Conservation (phyloP, 2,797 vertebrate genomes). For the Novumbra hubbsi region DNA sequence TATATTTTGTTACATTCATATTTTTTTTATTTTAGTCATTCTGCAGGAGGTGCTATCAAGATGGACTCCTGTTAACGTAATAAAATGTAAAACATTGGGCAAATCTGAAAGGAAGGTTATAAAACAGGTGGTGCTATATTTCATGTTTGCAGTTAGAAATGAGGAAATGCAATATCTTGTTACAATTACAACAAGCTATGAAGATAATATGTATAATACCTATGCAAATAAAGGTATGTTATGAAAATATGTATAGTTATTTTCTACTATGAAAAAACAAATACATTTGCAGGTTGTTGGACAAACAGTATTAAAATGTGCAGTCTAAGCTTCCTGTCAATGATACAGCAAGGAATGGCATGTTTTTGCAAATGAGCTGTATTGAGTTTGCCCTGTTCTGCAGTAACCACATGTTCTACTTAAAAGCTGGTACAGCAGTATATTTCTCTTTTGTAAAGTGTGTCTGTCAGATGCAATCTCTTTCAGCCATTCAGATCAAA, state of each 20-base stretch:
- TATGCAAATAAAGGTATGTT: no score
- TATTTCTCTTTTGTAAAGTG: background rate
- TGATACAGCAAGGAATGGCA: conserved; percentile 28
- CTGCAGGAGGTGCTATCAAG: background rate
- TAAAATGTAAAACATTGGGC: background rate
- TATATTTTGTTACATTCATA: background rate
- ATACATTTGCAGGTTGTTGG: background rate
- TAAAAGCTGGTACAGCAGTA: conserved; percentile 54
- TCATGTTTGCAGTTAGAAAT: no score
- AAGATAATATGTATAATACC: no score
- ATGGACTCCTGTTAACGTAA: background rate
- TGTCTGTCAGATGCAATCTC: background rate
- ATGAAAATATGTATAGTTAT: no score
- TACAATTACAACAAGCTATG: no score
- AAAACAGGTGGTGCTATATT: background rate
- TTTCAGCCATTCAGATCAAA: background rate
- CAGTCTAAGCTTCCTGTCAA: background rate
- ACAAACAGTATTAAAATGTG: background rate
- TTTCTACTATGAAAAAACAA: no score
- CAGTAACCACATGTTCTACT: conserved; percentile 57
- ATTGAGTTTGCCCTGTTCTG: conserved; percentile 42
- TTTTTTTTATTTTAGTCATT: background rate
- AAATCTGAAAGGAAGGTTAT: background rate
- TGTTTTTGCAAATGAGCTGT: conserved; percentile 61
- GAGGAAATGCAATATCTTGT: no score